phyloP scores from a whole-genome alignment of 2,888 invertebrate genomes.

The Sinelater perroti region DNA sequence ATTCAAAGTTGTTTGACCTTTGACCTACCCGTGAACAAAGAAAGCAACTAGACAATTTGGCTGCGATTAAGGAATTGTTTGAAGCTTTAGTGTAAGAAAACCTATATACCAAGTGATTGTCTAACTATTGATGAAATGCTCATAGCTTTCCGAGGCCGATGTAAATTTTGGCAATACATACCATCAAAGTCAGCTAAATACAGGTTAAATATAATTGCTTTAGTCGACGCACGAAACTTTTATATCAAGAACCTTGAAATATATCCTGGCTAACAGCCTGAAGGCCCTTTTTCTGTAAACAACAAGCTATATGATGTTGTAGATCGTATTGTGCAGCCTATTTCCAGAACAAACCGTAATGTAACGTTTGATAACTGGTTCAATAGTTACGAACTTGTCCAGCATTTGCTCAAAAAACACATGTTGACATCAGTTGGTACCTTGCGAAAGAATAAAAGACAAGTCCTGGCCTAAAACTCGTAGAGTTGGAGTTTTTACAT shows the following conservation, averaged over 20 bases:
- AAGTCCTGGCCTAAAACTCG: no score
- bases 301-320: constrained; percentile 40
- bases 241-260: background rate
- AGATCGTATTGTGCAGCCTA: constrained; percentile 32
- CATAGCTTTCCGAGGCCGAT: background rate
- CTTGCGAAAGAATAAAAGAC: background rate
- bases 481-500: no score
- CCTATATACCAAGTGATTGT: background rate
- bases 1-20: no score
- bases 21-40: no score
- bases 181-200: background rate
- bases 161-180: background rate
- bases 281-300: constrained; percentile 39
- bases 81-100: no score
- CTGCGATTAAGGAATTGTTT: no score
- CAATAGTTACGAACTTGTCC: constrained; percentile 26
- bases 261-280: background rate
- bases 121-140: background rate
- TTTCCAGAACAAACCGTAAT: constrained; percentile 44
- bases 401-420: background rate
- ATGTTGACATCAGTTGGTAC: background rate
- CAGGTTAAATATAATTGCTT: background rate
- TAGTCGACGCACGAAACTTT: background rate
- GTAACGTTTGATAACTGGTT: constrained; percentile 49
- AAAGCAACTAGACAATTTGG: no score